These are phyloP conservation scores for Tigriopus californicus DNA, from an alignment of 2,888 invertebrate species.

Conservation along the genomic window DNA sequence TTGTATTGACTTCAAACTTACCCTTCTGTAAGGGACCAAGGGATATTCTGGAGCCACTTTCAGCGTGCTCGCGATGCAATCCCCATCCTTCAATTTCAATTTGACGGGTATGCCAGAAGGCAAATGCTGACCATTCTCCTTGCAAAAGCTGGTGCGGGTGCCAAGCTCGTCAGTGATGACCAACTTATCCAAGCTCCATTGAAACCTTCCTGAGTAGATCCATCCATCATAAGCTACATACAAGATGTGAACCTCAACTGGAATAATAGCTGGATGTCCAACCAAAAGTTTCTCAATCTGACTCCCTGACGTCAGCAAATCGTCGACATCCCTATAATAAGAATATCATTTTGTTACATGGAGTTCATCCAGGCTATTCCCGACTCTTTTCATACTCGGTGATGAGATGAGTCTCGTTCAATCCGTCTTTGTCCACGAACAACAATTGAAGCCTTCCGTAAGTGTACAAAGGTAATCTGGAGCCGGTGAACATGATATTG, in stretches of 20 bases:
- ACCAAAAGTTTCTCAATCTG: slow-evolving; percentile 62
- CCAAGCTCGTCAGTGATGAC: slow-evolving; percentile 67
- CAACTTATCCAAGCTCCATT: slow-evolving; percentile 62
- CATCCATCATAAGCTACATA: slow-evolving; percentile 79
- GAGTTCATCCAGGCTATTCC: too few relatives aligned
- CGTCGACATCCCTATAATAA: slow-evolving; percentile 53
- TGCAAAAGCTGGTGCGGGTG: slow-evolving; percentile 26
- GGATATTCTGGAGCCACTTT: too few relatives aligned
- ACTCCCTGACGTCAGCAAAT: slow-evolving; percentile 47
- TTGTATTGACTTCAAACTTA: too few relatives aligned
- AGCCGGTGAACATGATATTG: slow-evolving; percentile 45
- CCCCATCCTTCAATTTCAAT: not conserved
- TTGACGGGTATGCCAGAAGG: slow-evolving; percentile 3
- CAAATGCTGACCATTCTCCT: not conserved
- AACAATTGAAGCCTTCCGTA: slow-evolving; percentile 55
- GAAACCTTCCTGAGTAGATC: slow-evolving; percentile 61
- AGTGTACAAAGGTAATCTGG: slow-evolving; percentile 39
- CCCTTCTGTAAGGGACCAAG: too few relatives aligned
- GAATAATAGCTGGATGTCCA: slow-evolving; percentile 62
- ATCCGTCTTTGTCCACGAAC: slow-evolving; percentile 41
- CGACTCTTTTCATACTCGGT: slow-evolving; percentile 43
- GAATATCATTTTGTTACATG: too few relatives aligned
- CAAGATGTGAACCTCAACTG: slow-evolving; percentile 46
- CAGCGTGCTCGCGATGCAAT: not conserved
- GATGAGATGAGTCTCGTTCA: slow-evolving; percentile 73